phyloP scores from a whole-genome alignment of 2,113 vertebrate species.

The Mobula birostris region DNA sequence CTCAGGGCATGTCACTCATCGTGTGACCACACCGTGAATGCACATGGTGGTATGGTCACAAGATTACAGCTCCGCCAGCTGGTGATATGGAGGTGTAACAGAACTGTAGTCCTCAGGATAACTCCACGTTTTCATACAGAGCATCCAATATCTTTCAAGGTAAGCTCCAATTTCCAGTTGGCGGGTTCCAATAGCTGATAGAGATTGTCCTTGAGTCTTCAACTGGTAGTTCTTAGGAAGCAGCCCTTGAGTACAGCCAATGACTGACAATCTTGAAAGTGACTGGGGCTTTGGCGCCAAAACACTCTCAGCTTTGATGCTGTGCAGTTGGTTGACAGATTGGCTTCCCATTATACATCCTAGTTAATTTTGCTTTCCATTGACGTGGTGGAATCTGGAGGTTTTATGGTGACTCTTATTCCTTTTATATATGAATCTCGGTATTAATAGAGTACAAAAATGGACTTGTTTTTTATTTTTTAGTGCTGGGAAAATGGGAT shows the following conservation, averaged over 20 bases:
- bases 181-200: not conserved
- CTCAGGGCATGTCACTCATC: too few relatives aligned
- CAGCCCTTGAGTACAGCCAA: not conserved
- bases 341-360: not conserved
- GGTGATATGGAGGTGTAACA: not conserved
- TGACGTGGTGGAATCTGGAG: too few relatives aligned
- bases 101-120: not conserved
- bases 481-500: slow-evolving; percentile 99
- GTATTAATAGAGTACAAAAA: not conserved
- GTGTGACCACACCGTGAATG: not conserved
- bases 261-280: not conserved
- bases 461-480: slow-evolving; percentile 38
- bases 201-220: not conserved
- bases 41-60: not conserved
- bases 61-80: not conserved
- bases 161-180: too few relatives aligned
- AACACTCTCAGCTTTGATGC: not conserved
- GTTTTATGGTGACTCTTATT: not conserved
- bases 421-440: not conserved
- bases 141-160: not conserved
- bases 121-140: not conserved
- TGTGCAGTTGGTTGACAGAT: not conserved
- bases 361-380: not conserved
- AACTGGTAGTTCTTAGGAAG: not conserved
- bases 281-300: not conserved